phyloP scores from a whole-genome alignment of 30 jellyfish, hydroid and myxozoan species.

The Catostylus mosaicus region DNA sequence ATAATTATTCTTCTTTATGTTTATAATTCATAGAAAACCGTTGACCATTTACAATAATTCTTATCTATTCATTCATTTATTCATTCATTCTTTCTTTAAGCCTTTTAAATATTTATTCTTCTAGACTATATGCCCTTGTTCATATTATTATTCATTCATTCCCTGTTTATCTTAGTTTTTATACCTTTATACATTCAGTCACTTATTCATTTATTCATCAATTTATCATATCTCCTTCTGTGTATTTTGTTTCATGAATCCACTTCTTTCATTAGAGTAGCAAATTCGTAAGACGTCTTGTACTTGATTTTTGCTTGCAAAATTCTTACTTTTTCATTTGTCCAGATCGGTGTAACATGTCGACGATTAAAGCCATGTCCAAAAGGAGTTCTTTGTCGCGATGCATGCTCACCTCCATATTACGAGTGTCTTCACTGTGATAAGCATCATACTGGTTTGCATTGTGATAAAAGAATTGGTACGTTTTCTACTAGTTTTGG shows the following conservation, averaged over 20 bases:
- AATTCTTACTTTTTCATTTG: background rate
- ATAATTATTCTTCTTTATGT: background rate
- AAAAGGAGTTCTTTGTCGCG: slow-evolving; percentile 4
- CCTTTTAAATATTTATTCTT: background rate
- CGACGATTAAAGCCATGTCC: slow-evolving; percentile 4
- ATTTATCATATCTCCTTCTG: background rate
- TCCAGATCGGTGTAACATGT: slow-evolving; percentile 2
- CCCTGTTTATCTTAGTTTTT: no score
- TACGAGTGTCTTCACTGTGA: slow-evolving; percentile 35
- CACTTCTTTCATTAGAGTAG: no score
- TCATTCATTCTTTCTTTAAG: background rate
- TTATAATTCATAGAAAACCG: background rate
- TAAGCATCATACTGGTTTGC: slow-evolving; percentile 22
- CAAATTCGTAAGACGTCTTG: background rate
- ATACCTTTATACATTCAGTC: background rate
- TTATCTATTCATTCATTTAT: no score
- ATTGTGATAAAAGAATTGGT: slow-evolving; percentile 23
- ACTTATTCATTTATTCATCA: background rate
- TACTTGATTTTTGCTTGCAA: background rate
- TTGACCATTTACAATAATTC: no score
- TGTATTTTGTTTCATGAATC: background rate
- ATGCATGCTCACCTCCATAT: slow-evolving; percentile 10
- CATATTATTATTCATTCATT: no score
- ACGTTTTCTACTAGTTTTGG: background rate
- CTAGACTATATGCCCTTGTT: background rate